Percentiles rank a stretch among this genome's conserved stretches.
These are phyloP conservation scores for Drosophila biarmipes DNA, from an alignment of 1,140 invertebrate species.

Conservation along the genomic window DNA sequence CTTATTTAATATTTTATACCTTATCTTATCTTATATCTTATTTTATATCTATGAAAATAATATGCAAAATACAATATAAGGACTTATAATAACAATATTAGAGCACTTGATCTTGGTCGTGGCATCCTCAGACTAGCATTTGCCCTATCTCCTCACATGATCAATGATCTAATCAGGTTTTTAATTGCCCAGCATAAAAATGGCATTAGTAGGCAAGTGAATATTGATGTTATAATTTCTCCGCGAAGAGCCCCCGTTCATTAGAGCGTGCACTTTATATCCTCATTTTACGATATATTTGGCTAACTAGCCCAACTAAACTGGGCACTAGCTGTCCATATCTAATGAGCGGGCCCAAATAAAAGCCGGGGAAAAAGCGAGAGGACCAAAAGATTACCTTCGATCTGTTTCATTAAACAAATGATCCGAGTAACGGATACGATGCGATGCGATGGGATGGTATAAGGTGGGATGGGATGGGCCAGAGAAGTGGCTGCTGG, in stretches of 20 bases:
- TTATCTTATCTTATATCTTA: too few species aligned
- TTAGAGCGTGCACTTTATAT: neutral
- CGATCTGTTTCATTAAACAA: slow-evolving; percentile 40
- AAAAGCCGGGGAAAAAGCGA: slow-evolving; percentile 5
- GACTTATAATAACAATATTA: too few species aligned
- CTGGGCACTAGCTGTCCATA: neutral
- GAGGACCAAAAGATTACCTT: slow-evolving; percentile 36
- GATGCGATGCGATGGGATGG: neutral
- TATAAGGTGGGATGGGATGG: too few species aligned
- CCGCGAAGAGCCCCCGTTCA: neutral
- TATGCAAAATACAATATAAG: too few species aligned
- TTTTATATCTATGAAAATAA: too few species aligned
- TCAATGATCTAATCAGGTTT: too few species aligned
- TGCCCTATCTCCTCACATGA: too few species aligned
- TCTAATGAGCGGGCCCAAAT: slow-evolving; percentile 10
- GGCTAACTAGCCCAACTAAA: neutral
- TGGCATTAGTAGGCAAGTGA: neutral
- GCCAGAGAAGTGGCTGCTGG: slow-evolving; percentile 26
- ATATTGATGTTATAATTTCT: neutral
- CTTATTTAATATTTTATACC: too few species aligned
- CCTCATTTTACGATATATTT: neutral
- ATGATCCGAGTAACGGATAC: slow-evolving; percentile 47
- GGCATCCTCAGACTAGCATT: too few species aligned
- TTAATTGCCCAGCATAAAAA: neutral
- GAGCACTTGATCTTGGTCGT: too few species aligned